Conservation (phyloP, 2,113 vertebrate species). For the Pluvialis apricaria region DNA sequence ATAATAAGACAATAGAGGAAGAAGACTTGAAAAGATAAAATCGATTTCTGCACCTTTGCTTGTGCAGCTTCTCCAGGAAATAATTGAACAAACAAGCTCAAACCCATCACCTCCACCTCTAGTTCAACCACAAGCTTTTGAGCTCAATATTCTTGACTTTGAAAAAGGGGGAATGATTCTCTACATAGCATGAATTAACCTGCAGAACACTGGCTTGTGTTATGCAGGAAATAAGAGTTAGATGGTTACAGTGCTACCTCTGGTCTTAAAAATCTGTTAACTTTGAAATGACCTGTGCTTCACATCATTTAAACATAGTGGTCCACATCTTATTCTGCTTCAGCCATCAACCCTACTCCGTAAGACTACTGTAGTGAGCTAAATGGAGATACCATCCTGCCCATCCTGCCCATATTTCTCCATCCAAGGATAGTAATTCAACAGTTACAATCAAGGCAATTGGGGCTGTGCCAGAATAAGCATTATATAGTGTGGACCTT, state of each 20-base stretch:
- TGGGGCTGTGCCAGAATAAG: background rate
- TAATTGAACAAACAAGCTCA: background rate
- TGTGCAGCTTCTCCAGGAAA: conserved; percentile 16
- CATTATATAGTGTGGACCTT: background rate
- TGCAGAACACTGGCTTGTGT: conserved; percentile 3
- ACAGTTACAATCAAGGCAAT: background rate
- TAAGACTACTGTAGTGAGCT: background rate
- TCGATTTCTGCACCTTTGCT: conserved; percentile 34
- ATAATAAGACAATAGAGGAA: conserved; percentile 53
- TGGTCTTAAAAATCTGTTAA: conserved; percentile 9
- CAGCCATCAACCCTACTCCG: background rate
- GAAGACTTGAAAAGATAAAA: conserved; percentile 56
- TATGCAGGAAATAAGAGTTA: conserved; percentile 26
- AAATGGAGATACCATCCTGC: background rate
- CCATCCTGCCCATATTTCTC: background rate
- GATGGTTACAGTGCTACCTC: conserved; percentile 7
- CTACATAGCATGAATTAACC: background rate
- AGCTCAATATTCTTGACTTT: background rate
- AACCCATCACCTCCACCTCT: background rate
- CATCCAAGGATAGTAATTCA: background rate
- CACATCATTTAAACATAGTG: background rate
- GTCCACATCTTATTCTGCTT: background rate
- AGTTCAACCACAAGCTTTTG: background rate
- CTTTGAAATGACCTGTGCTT: background rate
- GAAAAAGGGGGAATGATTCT: background rate